A percentile compares a stretch with the other conserved stretches of the same genome.
These are phyloP conservation scores for Papilio aristodemus DNA, from an alignment of 1,140 invertebrate genomes.

Conservation along the genomic window DNA sequence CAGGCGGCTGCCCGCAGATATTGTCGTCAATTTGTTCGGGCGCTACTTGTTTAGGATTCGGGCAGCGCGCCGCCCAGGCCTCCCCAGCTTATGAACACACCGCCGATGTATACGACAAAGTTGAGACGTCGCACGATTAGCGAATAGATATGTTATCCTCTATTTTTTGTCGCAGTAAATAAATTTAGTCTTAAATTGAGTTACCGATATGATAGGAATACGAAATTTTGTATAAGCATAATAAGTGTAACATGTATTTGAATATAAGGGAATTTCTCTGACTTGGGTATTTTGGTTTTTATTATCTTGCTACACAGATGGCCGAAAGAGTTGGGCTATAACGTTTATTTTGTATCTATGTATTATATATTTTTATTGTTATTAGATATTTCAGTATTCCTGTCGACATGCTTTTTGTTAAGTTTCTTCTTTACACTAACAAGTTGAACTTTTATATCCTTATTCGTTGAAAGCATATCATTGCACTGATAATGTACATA, in stretches of 20 bases:
- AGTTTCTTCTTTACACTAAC: too few species aligned
- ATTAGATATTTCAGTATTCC: too few species aligned
- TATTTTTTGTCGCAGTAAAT: conserved; percentile 38
- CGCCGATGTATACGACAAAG: conserved; percentile 73
- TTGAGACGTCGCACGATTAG: conserved; percentile 73
- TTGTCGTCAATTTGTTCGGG: conserved; percentile 74
- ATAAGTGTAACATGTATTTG: background rate
- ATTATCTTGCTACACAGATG: background rate
- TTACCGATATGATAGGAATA: background rate
- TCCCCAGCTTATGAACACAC: conserved; percentile 67
- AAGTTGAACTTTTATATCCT: too few species aligned
- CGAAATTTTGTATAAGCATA: background rate
- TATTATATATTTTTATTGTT: too few species aligned
- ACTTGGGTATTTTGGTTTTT: background rate
- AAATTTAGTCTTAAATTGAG: conserved; percentile 19
- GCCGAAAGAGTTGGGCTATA: background rate
- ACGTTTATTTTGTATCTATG: background rate
- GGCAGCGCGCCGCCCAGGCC: conserved; percentile 48
- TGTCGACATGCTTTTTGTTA: too few species aligned
- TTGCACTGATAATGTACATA: too few species aligned
- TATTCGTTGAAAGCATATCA: too few species aligned
- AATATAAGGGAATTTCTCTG: background rate
- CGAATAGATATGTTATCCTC: conserved; percentile 56
- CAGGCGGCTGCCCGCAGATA: conserved; percentile 66
- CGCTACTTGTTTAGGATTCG: conserved; percentile 66